Evolutionary conservation across 2,113 vertebrate genomes (phyloP).

Genomic region (Raja brachyura): DNA sequence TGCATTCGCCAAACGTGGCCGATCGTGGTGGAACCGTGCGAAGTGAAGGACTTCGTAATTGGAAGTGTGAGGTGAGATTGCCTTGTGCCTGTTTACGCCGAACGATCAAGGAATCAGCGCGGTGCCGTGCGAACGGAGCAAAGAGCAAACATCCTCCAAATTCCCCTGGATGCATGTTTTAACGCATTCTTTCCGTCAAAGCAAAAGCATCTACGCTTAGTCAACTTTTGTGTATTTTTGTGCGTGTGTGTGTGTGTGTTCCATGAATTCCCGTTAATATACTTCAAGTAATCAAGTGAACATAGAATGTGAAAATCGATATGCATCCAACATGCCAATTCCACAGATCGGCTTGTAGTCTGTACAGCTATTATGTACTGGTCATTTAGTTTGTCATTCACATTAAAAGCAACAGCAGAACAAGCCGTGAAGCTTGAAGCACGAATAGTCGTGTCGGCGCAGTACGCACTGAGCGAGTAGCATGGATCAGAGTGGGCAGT

Average conservation of each 20-base stretch:
- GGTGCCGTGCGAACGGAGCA: not conserved
- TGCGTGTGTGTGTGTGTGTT: not conserved
- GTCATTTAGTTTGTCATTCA: not conserved
- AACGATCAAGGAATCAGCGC: not conserved
- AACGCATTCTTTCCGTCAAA: not conserved
- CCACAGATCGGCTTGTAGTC: not conserved
- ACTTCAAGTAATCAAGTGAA: not conserved
- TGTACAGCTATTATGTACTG: not conserved
- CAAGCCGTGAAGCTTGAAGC: not conserved
- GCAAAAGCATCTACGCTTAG: not conserved
- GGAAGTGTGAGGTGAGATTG: not conserved
- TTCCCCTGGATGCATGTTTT: not conserved
- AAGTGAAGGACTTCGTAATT: not conserved
- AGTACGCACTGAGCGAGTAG: not conserved
- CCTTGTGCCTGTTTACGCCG: not conserved
- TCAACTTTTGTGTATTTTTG: not conserved
- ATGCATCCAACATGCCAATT: not conserved
- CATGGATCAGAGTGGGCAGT: not conserved
- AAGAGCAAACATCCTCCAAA: not conserved
- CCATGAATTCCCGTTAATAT: too few species aligned
- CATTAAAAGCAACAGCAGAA: not conserved
- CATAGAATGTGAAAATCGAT: not conserved
- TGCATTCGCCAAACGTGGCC: not conserved
- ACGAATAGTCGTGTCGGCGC: not conserved
- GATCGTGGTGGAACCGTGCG: not conserved